phyloP scores from a whole-genome alignment of 2,888 invertebrate genomes.

The Caenorhabditis drosophilae region DNA sequence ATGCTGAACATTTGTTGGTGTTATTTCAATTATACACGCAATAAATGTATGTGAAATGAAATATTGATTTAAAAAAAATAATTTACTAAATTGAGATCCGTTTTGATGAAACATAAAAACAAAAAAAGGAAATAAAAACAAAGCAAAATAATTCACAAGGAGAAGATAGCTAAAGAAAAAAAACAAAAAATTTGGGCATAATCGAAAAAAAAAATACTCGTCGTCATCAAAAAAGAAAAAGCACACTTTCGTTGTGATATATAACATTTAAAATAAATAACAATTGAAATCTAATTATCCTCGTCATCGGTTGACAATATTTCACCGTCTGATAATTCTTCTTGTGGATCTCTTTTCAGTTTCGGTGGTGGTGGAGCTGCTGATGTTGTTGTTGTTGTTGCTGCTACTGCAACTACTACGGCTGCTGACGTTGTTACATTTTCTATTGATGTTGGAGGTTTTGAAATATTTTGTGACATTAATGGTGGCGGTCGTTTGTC shows the following conservation, averaged over 20 bases:
- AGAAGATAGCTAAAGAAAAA: no score
- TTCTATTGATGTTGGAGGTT: constrained; percentile 15
- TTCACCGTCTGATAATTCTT: constrained; percentile 66
- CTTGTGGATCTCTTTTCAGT: constrained; percentile 55
- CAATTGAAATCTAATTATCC: constrained; percentile 6
- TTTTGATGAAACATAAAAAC: neutral
- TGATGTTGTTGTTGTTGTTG: constrained; percentile 8
- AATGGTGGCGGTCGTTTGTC: no score
- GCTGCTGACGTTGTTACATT: constrained; percentile 8
- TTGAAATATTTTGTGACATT: no score
- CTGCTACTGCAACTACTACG: no score
- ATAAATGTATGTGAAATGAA: neutral
- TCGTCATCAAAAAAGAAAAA: neutral
- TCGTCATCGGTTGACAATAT: constrained; percentile 64
- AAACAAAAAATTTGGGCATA: no score
- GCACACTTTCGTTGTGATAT: no score
- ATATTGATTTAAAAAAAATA: constrained; percentile 1
- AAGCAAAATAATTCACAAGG: no score
- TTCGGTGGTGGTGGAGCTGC: constrained; percentile 40
- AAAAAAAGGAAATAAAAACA: neutral
- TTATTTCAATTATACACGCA: no score
- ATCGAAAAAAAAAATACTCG: neutral
- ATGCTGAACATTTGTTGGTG: no score
- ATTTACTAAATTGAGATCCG: neutral
- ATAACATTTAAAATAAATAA: neutral